Percentiles rank a stretch among this genome's conserved stretches.
These are phyloP conservation scores for Columbina picui DNA, from an alignment of 2,113 vertebrate species.

Conservation along the genomic window DNA sequence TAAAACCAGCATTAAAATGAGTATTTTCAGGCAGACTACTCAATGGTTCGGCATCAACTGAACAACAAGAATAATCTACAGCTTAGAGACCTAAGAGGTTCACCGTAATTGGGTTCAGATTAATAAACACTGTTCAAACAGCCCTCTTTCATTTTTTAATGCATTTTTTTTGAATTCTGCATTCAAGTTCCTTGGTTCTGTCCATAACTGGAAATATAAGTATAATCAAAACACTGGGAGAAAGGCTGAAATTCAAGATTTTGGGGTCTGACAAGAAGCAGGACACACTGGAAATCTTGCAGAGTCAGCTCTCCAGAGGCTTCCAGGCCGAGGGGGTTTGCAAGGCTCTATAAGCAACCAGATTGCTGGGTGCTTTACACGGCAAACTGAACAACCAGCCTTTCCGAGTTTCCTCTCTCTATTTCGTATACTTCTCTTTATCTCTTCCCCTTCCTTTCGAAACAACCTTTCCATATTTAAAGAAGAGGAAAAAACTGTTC, in stretches of 20 bases:
- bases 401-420: not conserved
- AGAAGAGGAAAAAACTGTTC: not conserved
- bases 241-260: conserved; percentile 34
- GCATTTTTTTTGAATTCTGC: conserved; percentile 10
- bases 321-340: not conserved
- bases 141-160: not conserved
- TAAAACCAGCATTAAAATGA: not conserved
- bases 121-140: not conserved
- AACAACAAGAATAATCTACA: not conserved
- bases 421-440: not conserved
- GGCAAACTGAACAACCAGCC: not conserved
- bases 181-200: not conserved
- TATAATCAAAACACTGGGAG: not conserved
- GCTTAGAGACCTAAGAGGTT: not conserved
- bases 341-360: not conserved
- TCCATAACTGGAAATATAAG: not conserved
- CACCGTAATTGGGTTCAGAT: not conserved
- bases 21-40: not conserved
- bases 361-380: not conserved
- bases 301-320: not conserved
- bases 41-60: not conserved
- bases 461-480: not conserved
- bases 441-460: not conserved
- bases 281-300: not conserved
- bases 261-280: conserved; percentile 13